Evolutionary conservation across 2,888 invertebrate genomes (phyloP).

Genomic region (Xanthia icteritia): DNA sequence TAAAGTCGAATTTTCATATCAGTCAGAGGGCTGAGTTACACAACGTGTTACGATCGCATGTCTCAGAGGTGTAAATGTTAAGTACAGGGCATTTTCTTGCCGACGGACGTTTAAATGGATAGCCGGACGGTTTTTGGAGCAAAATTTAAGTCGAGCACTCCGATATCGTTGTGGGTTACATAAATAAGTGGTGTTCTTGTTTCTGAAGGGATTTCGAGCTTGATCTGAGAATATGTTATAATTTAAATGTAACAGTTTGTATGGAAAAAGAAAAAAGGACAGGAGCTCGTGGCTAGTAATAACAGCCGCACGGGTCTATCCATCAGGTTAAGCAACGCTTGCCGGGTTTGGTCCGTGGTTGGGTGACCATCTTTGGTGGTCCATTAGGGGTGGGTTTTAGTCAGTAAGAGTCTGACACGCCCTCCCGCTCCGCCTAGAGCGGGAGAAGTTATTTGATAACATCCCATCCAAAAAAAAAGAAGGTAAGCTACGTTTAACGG

Average conservation of each 20-base stretch:
- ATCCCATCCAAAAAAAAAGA: too few relatives aligned
- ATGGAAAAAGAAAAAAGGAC: neutral
- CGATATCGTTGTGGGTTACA: conserved; percentile 38
- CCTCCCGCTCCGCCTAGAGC: too few relatives aligned
- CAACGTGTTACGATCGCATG: conserved; percentile 68
- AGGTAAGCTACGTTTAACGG: too few relatives aligned
- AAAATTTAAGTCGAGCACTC: conserved; percentile 62
- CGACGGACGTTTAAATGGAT: conserved; percentile 62
- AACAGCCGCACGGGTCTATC: too few relatives aligned
- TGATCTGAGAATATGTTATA: conserved; percentile 20
- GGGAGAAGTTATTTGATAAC: too few relatives aligned
- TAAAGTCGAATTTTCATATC: conserved; percentile 66
- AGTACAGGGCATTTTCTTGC: conserved; percentile 64
- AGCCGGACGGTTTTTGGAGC: conserved; percentile 62
- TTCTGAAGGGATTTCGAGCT: conserved; percentile 26
- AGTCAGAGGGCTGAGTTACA: conserved; percentile 63
- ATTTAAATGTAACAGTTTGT: conserved; percentile 14
- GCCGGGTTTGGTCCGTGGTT: too few relatives aligned
- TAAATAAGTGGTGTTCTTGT: conserved; percentile 42
- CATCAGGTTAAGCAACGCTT: too few relatives aligned
- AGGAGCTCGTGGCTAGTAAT: too few relatives aligned
- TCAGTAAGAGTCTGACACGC: too few relatives aligned
- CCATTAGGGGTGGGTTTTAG: too few relatives aligned
- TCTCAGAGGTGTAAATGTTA: conserved; percentile 70
- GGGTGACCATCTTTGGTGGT: too few relatives aligned